phyloP scores from a whole-genome alignment of 1,140 invertebrate species.

The Diachasmimorpha longicaudata region DNA sequence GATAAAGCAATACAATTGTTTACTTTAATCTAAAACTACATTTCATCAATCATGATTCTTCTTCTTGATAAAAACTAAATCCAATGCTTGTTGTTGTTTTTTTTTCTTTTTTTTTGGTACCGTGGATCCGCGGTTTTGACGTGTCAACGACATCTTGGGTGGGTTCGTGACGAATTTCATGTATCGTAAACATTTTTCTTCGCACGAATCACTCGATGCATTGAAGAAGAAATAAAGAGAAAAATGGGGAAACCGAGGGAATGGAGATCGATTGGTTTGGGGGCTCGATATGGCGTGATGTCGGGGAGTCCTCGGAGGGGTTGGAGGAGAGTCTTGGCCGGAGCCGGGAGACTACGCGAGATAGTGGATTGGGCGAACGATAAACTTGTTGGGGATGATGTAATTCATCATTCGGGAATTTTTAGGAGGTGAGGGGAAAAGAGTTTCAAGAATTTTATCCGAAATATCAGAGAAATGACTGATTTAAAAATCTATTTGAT shows the following conservation, averaged over 20 bases:
- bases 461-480: too few species aligned
- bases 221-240: background rate
- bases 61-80: background rate
- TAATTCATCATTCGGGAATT: conserved; percentile 15
- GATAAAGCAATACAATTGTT: background rate
- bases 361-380: background rate
- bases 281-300: background rate
- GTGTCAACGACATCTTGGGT: conserved; percentile 10
- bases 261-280: background rate
- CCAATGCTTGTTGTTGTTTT: background rate
- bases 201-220: background rate
- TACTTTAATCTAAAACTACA: background rate
- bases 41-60: background rate
- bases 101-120: background rate
- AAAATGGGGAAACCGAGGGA: background rate
- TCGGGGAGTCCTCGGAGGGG: background rate
- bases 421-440: too few species aligned
- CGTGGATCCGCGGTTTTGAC: background rate
- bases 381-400: conserved; percentile 17
- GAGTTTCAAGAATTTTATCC: too few species aligned
- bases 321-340: background rate
- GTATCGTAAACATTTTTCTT: conserved; percentile 8
- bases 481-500: too few species aligned
- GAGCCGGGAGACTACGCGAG: background rate
- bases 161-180: background rate